phyloP scores from a whole-genome alignment of 2,888 invertebrate genomes.

The Dynastes grantii region DNA sequence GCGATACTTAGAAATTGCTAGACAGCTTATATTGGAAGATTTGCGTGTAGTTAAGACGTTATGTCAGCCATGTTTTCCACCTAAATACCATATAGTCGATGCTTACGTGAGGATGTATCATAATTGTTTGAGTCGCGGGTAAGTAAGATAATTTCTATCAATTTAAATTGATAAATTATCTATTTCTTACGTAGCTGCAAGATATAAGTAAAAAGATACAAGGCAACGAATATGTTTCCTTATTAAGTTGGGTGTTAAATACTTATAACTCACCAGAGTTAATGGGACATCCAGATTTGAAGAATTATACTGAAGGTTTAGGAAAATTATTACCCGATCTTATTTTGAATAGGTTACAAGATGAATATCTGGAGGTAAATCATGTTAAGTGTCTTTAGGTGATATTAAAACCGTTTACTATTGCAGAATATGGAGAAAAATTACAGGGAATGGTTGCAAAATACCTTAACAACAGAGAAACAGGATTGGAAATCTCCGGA shows the following conservation, averaged over 20 bases:
- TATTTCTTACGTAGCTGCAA: slow-evolving; percentile 75
- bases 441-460: slow-evolving; percentile 96
- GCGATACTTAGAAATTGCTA: slow-evolving; percentile 88
- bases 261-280: slow-evolving; percentile 92
- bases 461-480: slow-evolving; percentile 91
- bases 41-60: slow-evolving; percentile 91
- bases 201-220: slow-evolving; percentile 92
- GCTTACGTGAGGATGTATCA: slow-evolving; percentile 97
- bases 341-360: slow-evolving; percentile 84
- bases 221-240: slow-evolving; percentile 96
- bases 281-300: slow-evolving; percentile 89
- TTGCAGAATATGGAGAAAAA: slow-evolving; percentile 87
- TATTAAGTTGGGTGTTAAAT: slow-evolving; percentile 94
- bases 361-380: slow-evolving; percentile 83
- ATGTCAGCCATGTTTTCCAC: slow-evolving; percentile 96
- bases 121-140: slow-evolving; percentile 86
- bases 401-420: background rate
- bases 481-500: slow-evolving; percentile 91
- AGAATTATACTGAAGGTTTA: slow-evolving; percentile 72
- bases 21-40: slow-evolving; percentile 92
- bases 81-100: slow-evolving; percentile 93
- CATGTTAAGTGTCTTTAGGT: background rate
- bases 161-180: background rate
- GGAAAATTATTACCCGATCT: slow-evolving; percentile 85
- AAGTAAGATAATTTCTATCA: slow-evolving; percentile 66